Percentiles rank a stretch among this genome's conserved stretches.
Conservation (phyloP, 2,888 invertebrate species). For the Rhamnusium bicolor region DNA sequence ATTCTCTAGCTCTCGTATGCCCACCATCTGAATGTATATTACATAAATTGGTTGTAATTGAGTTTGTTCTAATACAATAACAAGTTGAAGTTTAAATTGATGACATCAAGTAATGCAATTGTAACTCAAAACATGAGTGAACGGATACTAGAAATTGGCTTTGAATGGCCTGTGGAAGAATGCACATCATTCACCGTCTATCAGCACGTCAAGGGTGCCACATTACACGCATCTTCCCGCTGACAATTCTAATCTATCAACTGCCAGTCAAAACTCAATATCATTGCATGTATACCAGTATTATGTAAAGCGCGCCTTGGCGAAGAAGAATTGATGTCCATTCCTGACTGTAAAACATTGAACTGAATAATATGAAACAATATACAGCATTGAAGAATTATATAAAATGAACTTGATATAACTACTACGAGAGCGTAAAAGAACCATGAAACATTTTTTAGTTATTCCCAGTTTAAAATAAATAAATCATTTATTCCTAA, state of each 20-base stretch:
- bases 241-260: constrained; percentile 15
- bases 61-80: constrained; percentile 20
- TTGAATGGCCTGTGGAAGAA: constrained; percentile 16
- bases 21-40: constrained; percentile 3
- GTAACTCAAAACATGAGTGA: background rate
- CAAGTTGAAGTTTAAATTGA: constrained; percentile 16
- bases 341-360: background rate
- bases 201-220: background rate
- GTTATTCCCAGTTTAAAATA: too few relatives aligned
- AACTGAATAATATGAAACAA: background rate
- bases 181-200: constrained; percentile 5
- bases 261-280: constrained; percentile 19
- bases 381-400: background rate
- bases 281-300: background rate
- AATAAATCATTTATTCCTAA: too few relatives aligned
- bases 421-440: too few relatives aligned
- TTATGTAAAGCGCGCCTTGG: background rate
- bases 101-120: constrained; percentile 21
- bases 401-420: too few relatives aligned
- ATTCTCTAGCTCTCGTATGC: constrained; percentile 4
- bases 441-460: too few relatives aligned
- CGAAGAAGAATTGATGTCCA: background rate
- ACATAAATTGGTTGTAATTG: constrained; percentile 18
- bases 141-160: constrained; percentile 5
- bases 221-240: constrained; percentile 13